Base-by-base conservation (phyloP, 37 sponge, comb jelly and placozoan species). In the Mnemiopsis leidyi region DNA sequence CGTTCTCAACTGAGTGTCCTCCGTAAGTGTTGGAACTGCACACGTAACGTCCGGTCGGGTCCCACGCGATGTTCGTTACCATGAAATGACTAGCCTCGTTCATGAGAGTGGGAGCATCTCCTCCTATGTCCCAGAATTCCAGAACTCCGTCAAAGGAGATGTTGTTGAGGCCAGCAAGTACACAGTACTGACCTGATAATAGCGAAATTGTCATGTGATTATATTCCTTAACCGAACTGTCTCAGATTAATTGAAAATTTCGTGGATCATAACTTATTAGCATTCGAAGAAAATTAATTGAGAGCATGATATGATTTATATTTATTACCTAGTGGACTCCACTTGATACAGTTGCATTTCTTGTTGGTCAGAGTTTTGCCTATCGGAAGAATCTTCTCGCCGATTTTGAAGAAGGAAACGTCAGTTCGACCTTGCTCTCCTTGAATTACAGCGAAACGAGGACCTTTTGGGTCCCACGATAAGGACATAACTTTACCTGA, bases 41-140 rank as follows among this genome's bases (percentile, higher is more conserved):
- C 9, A 98, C 95, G 48, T 96, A 98, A 34, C 98, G 93, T 38
- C 99, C 99, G 13, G 99, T 96, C 1, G 98, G 99, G 92, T 99
- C 99, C 99, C 99, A 99, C 73, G 95, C 96, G 38, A 99, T 69
- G 92, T 99, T 97, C 3, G 99, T 96, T 38, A 92, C 76, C 93
- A 92, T 92, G 38, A 85, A 77, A 92, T 98, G 99, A 37, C 97
- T 96, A 24, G 83, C 82, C n/a, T 69, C 92, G 68, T 94, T 94
- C 94, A 96, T 96, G 38, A 96, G 36, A 23, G 95, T 76, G 2
- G 94, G 38, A 13, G 94, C 69, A 61, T 94, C 95, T 35, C 95
- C 95, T 23, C 93, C 93, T 0, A 96, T 95, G 93, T 97, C 96
- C 30, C 93, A 95, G 93, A 98, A 98, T 83, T 97, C 97, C 93